Base-by-base conservation (phyloP, 2,888 invertebrate species). In the Melieria omissa region DNA sequence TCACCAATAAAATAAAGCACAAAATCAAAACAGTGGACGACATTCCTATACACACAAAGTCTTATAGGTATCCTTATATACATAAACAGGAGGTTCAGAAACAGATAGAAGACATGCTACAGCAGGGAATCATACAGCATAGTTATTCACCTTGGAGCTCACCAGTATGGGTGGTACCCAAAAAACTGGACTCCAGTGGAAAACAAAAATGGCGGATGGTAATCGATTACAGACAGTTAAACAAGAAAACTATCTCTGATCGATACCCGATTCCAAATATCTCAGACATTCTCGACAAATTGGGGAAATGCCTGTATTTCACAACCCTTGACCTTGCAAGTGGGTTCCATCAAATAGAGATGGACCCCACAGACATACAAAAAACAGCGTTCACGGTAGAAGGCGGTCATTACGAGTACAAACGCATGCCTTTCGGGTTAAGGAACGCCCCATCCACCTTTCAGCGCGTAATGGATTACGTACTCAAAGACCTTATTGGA, bases 321-420 rank as follows among this genome's bases (percentile, higher is more conserved):
- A 58, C 58, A 5, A 14, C 16, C 4, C 16, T 58, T 7, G 58
- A 58, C 5, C 9, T 58, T 16, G 58, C 58, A 14, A 14, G 16
- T 14, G 58, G 41, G 10, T 58, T 58, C 14, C 52, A 52, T 8
- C 16, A 58, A 14, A 14, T 14, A 4, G 58, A 58, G 16, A 58
- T 58, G 16, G 7, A 58, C 14, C 5, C 14, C 4, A 16, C n/a
- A n/a, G 14, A 58, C 41, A 14, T 14, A 5, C 16, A 10, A 29
- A n/a, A 58, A 14, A 58, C 58, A 29, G 58, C 4, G 1, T 58
- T 58, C 16, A 58, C 16, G 6, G 16, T 14, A n/a, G 58, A 58
- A n/a, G 16, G 63, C 4, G 79, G 79, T 0, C 79, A 81, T 63
- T 81, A 75, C 46, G 74, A 82, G 54, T 81, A 75, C 60, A 57